phyloP scores from a whole-genome alignment of 2,113 vertebrate species.

The Conger conger region DNA sequence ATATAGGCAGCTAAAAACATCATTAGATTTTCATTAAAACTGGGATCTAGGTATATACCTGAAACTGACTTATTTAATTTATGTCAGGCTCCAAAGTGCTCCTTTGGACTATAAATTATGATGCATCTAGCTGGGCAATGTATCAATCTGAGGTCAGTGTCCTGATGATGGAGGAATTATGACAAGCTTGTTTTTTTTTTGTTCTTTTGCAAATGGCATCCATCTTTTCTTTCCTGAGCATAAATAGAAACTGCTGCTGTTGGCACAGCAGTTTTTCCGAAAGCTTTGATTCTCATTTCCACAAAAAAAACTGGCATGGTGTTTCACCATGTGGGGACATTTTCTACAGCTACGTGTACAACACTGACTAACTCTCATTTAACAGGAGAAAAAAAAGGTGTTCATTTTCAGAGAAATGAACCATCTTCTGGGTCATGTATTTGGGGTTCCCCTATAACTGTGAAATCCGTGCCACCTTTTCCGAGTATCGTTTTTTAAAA shows the following conservation, averaged over 20 bases:
- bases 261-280: background rate
- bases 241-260: slow-evolving; percentile 5
- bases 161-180: background rate
- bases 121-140: background rate
- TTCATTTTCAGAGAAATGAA: slow-evolving; percentile 25
- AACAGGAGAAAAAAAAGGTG: background rate
- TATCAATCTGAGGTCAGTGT: background rate
- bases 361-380: background rate
- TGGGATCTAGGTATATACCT: slow-evolving; percentile 2
- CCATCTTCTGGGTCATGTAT: slow-evolving; percentile 29
- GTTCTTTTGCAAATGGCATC: background rate
- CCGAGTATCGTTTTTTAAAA: background rate
- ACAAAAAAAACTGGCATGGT: background rate
- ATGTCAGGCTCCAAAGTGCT: background rate
- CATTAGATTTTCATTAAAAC: background rate
- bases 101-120: slow-evolving; percentile 6
- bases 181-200: background rate
- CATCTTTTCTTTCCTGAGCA: background rate
- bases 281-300: slow-evolving; percentile 1
- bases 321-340: background rate
- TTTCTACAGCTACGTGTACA: background rate
- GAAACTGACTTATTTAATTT: background rate
- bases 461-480: background rate
- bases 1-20: background rate
- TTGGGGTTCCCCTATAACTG: slow-evolving; percentile 21